Evolutionary conservation across 2,113 vertebrate genomes (phyloP), one percentile per base, ranked within the genome.

Genomic region (Lepus timidus): DNA sequence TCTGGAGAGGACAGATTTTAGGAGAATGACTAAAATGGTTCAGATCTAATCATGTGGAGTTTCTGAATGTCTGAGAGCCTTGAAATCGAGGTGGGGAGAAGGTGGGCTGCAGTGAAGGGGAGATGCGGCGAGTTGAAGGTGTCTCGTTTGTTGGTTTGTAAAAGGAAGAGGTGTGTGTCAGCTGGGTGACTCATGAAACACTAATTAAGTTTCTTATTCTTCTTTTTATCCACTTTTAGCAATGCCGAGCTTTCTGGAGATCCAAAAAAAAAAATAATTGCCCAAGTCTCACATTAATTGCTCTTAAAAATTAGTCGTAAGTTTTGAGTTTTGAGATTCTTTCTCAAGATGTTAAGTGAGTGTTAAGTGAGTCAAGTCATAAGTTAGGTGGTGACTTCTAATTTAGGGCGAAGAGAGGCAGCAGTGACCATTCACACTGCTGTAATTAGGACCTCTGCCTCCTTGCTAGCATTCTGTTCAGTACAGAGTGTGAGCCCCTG

Each of bases 151-250:
- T 73, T 96, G 91, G 89, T 67, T 95, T 96, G 91, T 94, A 80
- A 85, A 95, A 96, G 83, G 51, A 75, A 96, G 96, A 95, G 79
- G 79, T 95, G 39, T 93, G 85, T 95, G 91, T 97, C 91, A 96
- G 93, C 91, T 78, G 67, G 20, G 33, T 94, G 92, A 95, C 79
- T 96, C 83, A 74, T 16, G 70, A 94, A 97, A 82, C 82, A 93
- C 94, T 96, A 95, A 96, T 96, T 97, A 88, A 78, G 29, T 62
- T 78, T 92, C 89, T 90, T 73, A 88, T 96, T 51, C 92, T 95
- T 83, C 58, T 93, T 95, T 83, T 92, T 65, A 95, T 95, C 55
- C 29, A 79, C 67, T 96, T 95, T 94, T 70, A 93, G 88, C 80
- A 93, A 91, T 75, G 65, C 29, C 1, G 8, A 93, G 88, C 81